Percentiles rank a stretch among this genome's conserved stretches.
phyloP scores from a whole-genome alignment of 1,140 invertebrate genomes.

The Trachymyrmex septentrionalis region DNA sequence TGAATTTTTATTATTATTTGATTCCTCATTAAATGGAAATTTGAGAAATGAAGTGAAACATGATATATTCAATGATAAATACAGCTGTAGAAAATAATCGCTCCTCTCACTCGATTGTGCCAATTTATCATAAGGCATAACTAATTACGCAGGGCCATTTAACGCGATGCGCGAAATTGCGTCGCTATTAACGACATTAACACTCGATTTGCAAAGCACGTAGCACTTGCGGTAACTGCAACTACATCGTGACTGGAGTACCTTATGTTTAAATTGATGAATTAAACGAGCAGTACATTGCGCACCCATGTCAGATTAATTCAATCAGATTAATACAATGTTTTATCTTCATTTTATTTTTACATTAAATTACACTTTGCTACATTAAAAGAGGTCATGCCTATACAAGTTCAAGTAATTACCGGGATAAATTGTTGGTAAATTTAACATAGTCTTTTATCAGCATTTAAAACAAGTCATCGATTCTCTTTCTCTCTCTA shows the following conservation, averaged over 20 bases:
- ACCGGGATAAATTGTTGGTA: neutral
- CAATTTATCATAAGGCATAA: neutral
- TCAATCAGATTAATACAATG: neutral
- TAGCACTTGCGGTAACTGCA: conserved; percentile 42
- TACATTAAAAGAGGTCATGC: neutral
- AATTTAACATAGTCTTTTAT: conserved; percentile 1
- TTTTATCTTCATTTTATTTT: neutral
- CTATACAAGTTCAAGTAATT: neutral
- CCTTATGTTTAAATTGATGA: neutral
- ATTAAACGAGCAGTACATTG: neutral
- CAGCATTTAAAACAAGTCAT: neutral
- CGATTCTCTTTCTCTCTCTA: neutral
- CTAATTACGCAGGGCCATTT: conserved; percentile 21
- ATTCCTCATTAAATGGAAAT: neutral
- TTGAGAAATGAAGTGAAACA: neutral
- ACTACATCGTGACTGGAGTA: conserved; percentile 22
- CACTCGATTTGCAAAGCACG: conserved; percentile 21
- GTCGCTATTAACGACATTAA: neutral
- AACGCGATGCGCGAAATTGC: conserved; percentile 1
- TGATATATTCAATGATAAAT: no score
- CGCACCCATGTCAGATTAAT: neutral
- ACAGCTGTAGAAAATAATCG: neutral
- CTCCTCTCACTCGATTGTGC: neutral
- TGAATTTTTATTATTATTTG: neutral
- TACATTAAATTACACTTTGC: neutral